Base-by-base conservation (phyloP, 2,113 vertebrate species). In the Colaptes auratus region DNA sequence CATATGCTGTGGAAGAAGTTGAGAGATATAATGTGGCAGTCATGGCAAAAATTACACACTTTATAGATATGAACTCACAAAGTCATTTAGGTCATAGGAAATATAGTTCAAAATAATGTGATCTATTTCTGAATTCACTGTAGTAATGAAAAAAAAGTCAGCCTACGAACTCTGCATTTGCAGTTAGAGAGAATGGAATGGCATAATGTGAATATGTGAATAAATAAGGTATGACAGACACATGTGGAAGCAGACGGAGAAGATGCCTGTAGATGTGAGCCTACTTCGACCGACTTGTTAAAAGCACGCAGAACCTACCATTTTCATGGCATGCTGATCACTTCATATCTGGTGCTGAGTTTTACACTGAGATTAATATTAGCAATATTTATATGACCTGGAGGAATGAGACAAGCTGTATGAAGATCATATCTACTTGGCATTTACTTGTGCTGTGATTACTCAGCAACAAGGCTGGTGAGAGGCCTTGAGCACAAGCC, bases 201-300 rank as follows among this genome's bases (percentile, higher is more conserved):
- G 28, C 11, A 59, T 90, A 46, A 87, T 56, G 42, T 69, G 67
- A 88, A 81, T 78, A 71, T 67, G 53, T 77, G 70, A 91, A 82
- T 86, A 92, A 67, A 82, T 52, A 89, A 91, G 63, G 36, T 36
- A 20, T 25, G 46, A 59, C 30, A 87, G 92, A 73, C 35, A 73
- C 50, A 89, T 52, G 76, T 31, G 14, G 48, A 89, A 65, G 46
- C n/a, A 60, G 23, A 24, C 28, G 39, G 10, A 69, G 93, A 86
- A 86, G 11, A 14, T 92, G 77, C 64, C 88, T 61, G 81, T n/a
- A 78, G 84, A 63, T 39, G 8, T 18, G 31, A 53, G 65, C 56
- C 58, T 96, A 83, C 91, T 97, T 81, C 75, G 75, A 78, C 53
- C 44, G 83, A n/a, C 92, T 92, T 93, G 92, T 87, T 69, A 83